Conservation (phyloP, 2,113 vertebrate genomes). For the Edolisoma coerulescens region DNA sequence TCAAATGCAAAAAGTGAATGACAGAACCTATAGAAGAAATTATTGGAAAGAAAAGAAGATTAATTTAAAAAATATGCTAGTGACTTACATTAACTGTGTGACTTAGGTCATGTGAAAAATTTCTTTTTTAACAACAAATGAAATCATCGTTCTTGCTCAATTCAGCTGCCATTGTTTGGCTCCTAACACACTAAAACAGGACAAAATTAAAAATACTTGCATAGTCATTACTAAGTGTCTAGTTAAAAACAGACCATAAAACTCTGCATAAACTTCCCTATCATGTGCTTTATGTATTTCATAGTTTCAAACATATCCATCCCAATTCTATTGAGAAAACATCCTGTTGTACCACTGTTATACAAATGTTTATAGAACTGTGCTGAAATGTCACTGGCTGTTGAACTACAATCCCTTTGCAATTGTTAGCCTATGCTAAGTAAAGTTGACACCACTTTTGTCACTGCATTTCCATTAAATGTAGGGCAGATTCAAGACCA, state of each 20-base stretch:
- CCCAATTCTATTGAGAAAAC: neutral
- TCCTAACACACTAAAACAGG: neutral
- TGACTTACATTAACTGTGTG: neutral
- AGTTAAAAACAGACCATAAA: slow-evolving; percentile 2
- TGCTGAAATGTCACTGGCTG: neutral
- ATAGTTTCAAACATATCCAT: neutral
- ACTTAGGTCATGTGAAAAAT: neutral
- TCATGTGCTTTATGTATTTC: neutral
- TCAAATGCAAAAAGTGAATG: neutral
- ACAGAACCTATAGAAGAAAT: neutral
- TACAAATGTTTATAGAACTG: neutral
- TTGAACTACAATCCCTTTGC: neutral
- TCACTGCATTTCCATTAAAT: neutral
- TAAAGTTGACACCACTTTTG: neutral
- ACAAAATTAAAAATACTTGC: neutral
- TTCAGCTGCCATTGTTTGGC: neutral
- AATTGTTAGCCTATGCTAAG: accelerated
- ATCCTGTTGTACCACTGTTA: neutral
- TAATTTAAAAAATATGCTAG: neutral
- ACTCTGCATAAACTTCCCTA: neutral
- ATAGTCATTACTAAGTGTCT: neutral
- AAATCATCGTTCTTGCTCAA: neutral
- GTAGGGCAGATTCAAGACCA: neutral
- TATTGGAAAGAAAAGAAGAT: neutral
- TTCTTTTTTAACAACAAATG: slow-evolving; percentile 2